Evolutionary conservation across 2,888 invertebrate species (phyloP).

Genomic region (Thecocarcelia acutangulata): DNA sequence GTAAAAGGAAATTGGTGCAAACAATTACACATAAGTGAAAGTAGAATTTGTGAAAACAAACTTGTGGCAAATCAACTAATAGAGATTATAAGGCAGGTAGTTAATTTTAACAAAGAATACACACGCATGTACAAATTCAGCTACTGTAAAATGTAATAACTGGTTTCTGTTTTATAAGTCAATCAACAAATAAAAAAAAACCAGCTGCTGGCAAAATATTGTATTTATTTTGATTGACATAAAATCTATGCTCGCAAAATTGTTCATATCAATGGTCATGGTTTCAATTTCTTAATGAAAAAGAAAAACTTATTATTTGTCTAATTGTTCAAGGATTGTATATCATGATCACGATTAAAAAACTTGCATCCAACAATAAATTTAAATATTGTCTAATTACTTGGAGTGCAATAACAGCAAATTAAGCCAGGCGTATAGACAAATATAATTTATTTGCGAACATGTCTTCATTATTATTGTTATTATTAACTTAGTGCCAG

Average conservation of each 20-base stretch:
- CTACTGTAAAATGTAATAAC: background rate
- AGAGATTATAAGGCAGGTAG: constrained; percentile 56
- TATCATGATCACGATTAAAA: constrained; percentile 16
- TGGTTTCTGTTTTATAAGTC: background rate
- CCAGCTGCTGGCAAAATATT: constrained; percentile 55
- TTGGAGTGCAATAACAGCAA: constrained; percentile 36
- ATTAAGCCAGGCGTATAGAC: background rate
- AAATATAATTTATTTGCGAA: constrained; percentile 61
- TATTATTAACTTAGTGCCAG: constrained; percentile 50
- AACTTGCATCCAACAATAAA: constrained; percentile 47
- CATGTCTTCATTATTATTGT: constrained; percentile 57
- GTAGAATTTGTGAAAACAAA: constrained; percentile 55
- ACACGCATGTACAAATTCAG: background rate
- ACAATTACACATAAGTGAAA: constrained; percentile 62
- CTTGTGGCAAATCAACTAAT: constrained; percentile 29
- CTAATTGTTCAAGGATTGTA: background rate
- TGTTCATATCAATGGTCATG: background rate
- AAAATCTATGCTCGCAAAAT: constrained; percentile 16
- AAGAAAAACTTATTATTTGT: background rate
- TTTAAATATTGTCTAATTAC: constrained; percentile 63
- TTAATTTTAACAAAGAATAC: constrained; percentile 18
- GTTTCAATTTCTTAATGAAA: constrained; percentile 14
- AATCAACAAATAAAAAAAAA: constrained; percentile 24
- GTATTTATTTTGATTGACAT: constrained; percentile 37
- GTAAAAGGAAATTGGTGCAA: constrained; percentile 38